phyloP scores from a whole-genome alignment of 2,797 vertebrate species.

The Sarcoramphus papa region DNA sequence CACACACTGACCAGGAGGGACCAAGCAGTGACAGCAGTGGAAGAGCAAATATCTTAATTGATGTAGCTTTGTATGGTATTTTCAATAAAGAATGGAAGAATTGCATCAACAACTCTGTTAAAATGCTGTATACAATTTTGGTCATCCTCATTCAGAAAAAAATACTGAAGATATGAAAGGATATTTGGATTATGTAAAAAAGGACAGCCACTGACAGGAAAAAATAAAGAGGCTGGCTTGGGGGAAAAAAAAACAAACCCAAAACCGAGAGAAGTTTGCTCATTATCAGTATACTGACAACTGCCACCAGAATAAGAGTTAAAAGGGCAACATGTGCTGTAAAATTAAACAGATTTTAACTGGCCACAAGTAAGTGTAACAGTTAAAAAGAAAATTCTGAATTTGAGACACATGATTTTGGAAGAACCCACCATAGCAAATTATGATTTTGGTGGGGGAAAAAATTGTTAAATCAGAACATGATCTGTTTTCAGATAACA shows the following conservation, averaged over 20 bases:
- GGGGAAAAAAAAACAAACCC: too few relatives aligned
- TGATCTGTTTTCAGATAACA: background rate
- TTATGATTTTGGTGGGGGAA: background rate
- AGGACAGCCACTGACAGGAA: background rate
- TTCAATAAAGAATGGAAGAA: background rate
- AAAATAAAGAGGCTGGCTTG: background rate
- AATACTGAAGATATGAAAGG: background rate
- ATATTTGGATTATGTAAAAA: background rate
- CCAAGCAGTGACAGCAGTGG: background rate
- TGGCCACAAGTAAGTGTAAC: background rate
- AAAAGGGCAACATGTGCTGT: background rate
- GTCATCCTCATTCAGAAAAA: background rate
- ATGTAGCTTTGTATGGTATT: background rate
- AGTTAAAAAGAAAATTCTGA: background rate
- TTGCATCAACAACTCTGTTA: background rate
- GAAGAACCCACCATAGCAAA: background rate
- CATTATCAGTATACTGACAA: background rate
- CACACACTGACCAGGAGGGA: background rate
- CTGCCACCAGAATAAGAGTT: background rate
- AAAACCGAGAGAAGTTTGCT: background rate
- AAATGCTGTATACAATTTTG: background rate
- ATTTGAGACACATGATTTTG: background rate
- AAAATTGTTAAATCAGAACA: background rate
- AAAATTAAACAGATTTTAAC: background rate
- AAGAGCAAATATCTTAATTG: background rate